Evolutionary conservation across 1,140 invertebrate species (phyloP).

Genomic region (Drosophila pallidifrons): DNA sequence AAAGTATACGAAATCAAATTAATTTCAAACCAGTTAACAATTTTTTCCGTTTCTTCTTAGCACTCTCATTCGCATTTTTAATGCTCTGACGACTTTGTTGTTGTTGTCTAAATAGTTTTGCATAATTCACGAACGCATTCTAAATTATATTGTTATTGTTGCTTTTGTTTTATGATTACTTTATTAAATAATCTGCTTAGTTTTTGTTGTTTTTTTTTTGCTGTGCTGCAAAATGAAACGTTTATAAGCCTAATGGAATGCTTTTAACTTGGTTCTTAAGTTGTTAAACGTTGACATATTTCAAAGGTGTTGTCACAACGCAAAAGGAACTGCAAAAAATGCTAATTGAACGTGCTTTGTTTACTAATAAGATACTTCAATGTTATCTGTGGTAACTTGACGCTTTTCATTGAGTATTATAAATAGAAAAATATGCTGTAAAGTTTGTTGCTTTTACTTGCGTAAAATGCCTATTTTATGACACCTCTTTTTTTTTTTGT

Average conservation of each 20-base stretch:
- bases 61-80: constrained; percentile 40
- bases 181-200: neutral
- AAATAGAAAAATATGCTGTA: no score
- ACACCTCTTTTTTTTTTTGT: no score
- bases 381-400: neutral
- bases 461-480: neutral
- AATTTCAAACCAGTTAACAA: constrained; percentile 59
- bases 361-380: constrained; percentile 1
- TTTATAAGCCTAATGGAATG: constrained; percentile 5
- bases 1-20: constrained; percentile 42
- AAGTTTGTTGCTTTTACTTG: no score
- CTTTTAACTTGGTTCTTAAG: constrained; percentile 8
- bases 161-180: constrained; percentile 6
- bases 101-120: constrained; percentile 40
- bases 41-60: constrained; percentile 19
- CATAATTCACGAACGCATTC: constrained; percentile 44
- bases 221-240: neutral
- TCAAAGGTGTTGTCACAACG: constrained; percentile 7
- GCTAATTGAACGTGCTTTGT: constrained; percentile 2
- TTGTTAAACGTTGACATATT: constrained; percentile 10
- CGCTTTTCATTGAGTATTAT: neutral
- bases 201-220: neutral
- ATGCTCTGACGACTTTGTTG: constrained; percentile 21
- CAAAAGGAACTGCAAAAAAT: constrained; percentile 4
- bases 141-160: constrained; percentile 9